Conservation (phyloP, 2,797 vertebrate species). For the Hippopotamyrus pictus region DNA sequence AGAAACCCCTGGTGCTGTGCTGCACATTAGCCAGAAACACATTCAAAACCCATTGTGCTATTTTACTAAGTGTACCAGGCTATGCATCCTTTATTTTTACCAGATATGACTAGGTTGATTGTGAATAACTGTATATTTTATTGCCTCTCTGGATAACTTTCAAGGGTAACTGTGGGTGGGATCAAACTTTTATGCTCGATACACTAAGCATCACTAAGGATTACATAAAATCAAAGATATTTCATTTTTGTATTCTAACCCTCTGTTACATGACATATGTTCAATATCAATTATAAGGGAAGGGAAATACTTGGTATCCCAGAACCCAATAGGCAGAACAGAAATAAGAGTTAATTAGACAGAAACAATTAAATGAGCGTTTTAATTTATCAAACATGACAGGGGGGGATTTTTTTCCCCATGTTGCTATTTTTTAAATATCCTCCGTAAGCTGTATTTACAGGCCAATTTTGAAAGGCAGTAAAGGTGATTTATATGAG, state of each 20-base stretch:
- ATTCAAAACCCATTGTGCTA: background rate
- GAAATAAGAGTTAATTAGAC: background rate
- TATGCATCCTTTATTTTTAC: background rate
- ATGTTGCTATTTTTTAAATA: background rate
- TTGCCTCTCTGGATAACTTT: background rate
- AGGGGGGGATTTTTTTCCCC: background rate
- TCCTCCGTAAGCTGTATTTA: background rate
- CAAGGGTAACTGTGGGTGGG: background rate
- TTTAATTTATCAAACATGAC: constrained; percentile 1
- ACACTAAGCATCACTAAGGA: background rate
- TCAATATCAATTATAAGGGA: background rate
- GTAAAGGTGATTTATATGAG: background rate
- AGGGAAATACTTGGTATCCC: background rate
- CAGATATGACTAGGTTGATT: background rate
- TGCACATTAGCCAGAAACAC: background rate
- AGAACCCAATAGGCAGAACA: background rate
- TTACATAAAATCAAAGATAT: background rate
- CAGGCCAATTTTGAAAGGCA: background rate
- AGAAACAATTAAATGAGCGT: background rate
- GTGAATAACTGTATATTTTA: background rate
- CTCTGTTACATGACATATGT: background rate
- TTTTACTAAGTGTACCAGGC: background rate
- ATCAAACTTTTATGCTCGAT: background rate
- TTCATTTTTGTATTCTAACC: background rate
- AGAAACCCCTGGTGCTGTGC: background rate